Percentiles rank a stretch among this genome's conserved stretches.
These are phyloP conservation scores for Anguilla marmorata DNA, from an alignment of 2,797 vertebrate species.

Conservation along the genomic window DNA sequence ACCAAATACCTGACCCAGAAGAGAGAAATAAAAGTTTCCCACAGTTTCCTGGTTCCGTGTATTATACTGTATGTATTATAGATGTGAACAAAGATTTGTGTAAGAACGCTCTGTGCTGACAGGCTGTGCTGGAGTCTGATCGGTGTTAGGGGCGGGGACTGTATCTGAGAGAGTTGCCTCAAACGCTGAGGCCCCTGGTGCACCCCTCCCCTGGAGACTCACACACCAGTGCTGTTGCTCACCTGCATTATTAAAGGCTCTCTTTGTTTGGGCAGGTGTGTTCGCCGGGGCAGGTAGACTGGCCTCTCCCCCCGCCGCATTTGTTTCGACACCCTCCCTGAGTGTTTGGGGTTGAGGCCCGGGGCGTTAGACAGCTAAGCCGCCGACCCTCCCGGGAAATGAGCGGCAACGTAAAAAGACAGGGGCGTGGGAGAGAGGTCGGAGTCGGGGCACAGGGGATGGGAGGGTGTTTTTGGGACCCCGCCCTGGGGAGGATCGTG, in stretches of 20 bases:
- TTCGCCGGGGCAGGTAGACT: background rate
- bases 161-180: too few relatives aligned
- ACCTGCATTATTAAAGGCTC: conserved; percentile 19
- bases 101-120: background rate
- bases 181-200: background rate
- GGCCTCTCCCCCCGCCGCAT: background rate
- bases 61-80: background rate
- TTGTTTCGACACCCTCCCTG: background rate
- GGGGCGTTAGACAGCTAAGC: background rate
- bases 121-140: background rate
- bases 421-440: background rate
- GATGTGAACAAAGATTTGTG: background rate
- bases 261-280: conserved; percentile 20
- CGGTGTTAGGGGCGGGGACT: background rate
- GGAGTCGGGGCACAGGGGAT: background rate
- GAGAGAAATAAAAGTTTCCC: background rate
- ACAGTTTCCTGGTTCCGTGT: background rate
- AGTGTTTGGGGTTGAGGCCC: background rate
- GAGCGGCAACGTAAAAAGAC: background rate
- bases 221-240: background rate
- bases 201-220: background rate
- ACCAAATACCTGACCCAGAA: background rate
- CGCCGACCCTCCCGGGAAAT: background rate
- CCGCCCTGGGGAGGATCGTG: background rate
- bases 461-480: background rate